Percentiles rank a stretch among this genome's conserved stretches.
Evolutionary conservation across 2,888 invertebrate species (phyloP).

Genomic region (Cancer borealis): DNA sequence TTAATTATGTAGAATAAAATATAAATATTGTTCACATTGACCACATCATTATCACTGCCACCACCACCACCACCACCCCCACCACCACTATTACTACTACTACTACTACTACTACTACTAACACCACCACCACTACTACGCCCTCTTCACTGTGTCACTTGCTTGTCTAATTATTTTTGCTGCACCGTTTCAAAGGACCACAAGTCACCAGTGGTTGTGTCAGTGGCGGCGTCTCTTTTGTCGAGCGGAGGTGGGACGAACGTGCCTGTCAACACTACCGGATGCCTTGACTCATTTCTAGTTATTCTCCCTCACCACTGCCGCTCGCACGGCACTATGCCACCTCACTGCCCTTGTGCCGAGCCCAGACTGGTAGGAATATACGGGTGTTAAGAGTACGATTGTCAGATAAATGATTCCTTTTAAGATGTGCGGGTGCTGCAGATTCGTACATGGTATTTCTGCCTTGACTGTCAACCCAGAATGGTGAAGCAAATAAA

Average conservation of each 20-base stretch:
- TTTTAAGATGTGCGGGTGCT: neutral
- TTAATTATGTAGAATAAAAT: neutral
- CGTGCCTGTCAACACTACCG: conserved; percentile 26
- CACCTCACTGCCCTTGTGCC: neutral
- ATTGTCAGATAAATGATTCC: neutral
- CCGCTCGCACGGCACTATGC: neutral
- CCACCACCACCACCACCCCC: neutral
- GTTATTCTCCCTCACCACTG: neutral
- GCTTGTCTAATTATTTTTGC: neutral
- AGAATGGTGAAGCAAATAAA: neutral
- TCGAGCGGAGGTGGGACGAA: neutral
- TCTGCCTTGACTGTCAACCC: neutral
- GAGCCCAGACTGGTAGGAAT: neutral
- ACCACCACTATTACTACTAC: neutral
- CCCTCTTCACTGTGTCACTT: neutral
- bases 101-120: neutral
- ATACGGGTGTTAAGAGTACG: neutral
- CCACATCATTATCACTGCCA: neutral
- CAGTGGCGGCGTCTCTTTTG: neutral
- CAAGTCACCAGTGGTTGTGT: neutral
- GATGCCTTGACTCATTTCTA: conserved; percentile 9
- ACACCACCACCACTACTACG: neutral
- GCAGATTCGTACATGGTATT: neutral
- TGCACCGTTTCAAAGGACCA: neutral
- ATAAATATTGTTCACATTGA: too few species aligned